Evolutionary conservation across 1,140 invertebrate species (phyloP).

Genomic region (Listronotus bonariensis): DNA sequence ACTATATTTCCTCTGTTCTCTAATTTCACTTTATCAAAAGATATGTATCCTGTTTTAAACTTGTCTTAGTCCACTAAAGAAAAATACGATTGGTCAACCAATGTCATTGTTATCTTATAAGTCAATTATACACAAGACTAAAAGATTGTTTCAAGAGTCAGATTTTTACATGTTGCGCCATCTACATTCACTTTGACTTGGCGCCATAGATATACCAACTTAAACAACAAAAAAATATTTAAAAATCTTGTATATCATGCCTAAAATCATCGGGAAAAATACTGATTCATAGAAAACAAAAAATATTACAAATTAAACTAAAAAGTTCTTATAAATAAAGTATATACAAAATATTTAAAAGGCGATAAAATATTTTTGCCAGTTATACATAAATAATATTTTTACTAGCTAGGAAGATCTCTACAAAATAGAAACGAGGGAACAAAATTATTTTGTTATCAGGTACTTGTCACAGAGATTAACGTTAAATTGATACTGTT

Average conservation of each 20-base stretch:
- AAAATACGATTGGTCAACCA: no score
- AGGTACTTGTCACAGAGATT: slow-evolving; percentile 40
- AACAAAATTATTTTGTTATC: slow-evolving; percentile 30
- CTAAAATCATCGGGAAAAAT: neutral
- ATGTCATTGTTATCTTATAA: no score
- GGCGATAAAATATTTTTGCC: slow-evolving; percentile 18
- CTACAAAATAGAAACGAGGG: slow-evolving; percentile 15
- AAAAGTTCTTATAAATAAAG: slow-evolving; percentile 33
- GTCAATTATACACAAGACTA: no score
- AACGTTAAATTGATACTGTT: slow-evolving; percentile 9
- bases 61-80: neutral
- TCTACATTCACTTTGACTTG: no score
- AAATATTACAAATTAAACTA: slow-evolving; percentile 4
- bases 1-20: no score
- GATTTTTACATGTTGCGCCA: no score
- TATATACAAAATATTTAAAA: slow-evolving; percentile 30
- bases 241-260: no score
- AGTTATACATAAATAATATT: slow-evolving; percentile 40
- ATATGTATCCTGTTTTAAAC: neutral
- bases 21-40: neutral
- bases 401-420: slow-evolving; percentile 11
- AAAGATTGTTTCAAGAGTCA: no score
- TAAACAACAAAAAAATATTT: slow-evolving; percentile 5
- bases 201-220: no score
- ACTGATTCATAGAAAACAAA: neutral